Percentiles rank a stretch among this genome's conserved stretches.
Evolutionary conservation across 2,888 invertebrate species (phyloP).

Genomic region (Amphipyra tragopoginis): DNA sequence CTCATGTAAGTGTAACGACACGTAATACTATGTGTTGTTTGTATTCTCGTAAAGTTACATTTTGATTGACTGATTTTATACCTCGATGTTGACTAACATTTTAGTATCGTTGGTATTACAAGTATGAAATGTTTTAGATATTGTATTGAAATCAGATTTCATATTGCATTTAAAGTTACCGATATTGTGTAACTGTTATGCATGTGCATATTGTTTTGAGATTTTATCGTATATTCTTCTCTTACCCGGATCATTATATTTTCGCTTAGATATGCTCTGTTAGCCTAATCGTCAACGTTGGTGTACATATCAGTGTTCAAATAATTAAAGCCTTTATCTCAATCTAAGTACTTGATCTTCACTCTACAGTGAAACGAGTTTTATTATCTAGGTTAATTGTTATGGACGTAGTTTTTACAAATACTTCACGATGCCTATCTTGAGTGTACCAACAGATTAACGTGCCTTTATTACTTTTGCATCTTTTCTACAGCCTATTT

Average conservation of each 20-base stretch:
- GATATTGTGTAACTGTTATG: conserved; percentile 9
- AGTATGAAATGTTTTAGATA: conserved; percentile 27
- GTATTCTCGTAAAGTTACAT: not conserved
- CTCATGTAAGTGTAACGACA: conserved; percentile 1
- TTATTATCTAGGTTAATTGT: conserved; percentile 24
- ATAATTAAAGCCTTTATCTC: conserved; percentile 27
- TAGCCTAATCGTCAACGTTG: too few relatives aligned
- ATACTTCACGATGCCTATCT: conserved; percentile 9
- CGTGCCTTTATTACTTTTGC: not conserved
- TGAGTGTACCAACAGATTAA: not conserved
- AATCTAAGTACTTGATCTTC: conserved; percentile 19
- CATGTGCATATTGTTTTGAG: too few relatives aligned
- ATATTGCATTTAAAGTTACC: conserved; percentile 19
- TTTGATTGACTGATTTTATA: not conserved
- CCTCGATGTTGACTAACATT: conserved; percentile 10
- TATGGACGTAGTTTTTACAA: not conserved
- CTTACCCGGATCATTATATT: too few relatives aligned
- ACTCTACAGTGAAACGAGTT: not conserved
- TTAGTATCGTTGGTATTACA: conserved; percentile 28
- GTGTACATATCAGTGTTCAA: conserved; percentile 12
- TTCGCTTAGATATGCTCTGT: too few relatives aligned
- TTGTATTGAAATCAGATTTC: conserved; percentile 22
- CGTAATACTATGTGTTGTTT: conserved; percentile 1
- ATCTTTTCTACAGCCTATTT: not conserved
- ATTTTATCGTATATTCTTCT: too few relatives aligned